Evolutionary conservation across 1,140 invertebrate genomes (phyloP).

Genomic region (Semibalanus balanoides): DNA sequence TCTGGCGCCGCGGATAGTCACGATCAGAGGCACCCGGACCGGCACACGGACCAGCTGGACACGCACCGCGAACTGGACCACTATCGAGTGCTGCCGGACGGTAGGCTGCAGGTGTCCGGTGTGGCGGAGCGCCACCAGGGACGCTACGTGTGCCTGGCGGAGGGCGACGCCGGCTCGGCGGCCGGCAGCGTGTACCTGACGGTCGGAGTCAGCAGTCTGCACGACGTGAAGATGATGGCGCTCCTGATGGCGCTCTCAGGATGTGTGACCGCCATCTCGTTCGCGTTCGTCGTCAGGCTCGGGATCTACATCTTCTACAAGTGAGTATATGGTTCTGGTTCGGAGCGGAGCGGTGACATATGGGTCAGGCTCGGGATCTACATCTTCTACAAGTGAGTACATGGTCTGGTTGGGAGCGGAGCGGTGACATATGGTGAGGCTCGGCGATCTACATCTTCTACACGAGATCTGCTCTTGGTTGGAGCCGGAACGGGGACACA

Average conservation of each 20-base stretch:
- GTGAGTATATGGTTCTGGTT: too few relatives aligned
- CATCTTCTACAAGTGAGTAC: too few relatives aligned
- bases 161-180: background rate
- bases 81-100: constrained; percentile 4
- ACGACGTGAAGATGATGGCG: constrained; percentile 4
- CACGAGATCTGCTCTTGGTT: too few relatives aligned
- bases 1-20: background rate
- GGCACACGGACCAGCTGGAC: background rate
- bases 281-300: background rate
- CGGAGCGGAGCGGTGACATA: too few relatives aligned
- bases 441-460: too few relatives aligned
- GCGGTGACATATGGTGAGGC: too few relatives aligned
- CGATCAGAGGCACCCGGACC: background rate
- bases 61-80: constrained; percentile 5
- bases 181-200: constrained; percentile 1
- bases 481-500: too few relatives aligned
- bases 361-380: too few relatives aligned
- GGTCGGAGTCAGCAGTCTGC: constrained; percentile 6
- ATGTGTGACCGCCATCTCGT: background rate
- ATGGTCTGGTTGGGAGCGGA: too few relatives aligned
- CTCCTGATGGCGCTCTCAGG: background rate
- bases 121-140: constrained; percentile 11
- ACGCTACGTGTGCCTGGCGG: constrained; percentile 3
- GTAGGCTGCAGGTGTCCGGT: constrained; percentile 12
- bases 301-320: constrained; percentile 44